Evolutionary conservation across 2,888 invertebrate species (phyloP).

Genomic region (Thyatira batis): DNA sequence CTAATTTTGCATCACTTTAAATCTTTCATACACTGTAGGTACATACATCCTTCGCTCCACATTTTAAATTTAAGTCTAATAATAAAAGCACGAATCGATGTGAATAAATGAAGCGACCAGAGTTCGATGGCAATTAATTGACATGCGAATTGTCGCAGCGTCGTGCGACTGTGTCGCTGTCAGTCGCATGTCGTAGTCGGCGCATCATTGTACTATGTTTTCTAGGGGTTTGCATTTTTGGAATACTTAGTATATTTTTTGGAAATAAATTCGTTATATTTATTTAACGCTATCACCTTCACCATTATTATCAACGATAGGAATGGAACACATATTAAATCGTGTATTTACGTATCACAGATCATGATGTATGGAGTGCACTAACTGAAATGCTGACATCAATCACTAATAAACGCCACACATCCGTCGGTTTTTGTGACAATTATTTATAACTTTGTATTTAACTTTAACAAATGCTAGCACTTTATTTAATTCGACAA

Average conservation of each 20-base stretch:
- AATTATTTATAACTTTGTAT: neutral
- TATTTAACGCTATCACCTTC: too few relatives aligned
- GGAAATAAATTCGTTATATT: too few relatives aligned
- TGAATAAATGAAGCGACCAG: constrained; percentile 21
- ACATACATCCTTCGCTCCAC: neutral
- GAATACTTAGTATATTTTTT: too few relatives aligned
- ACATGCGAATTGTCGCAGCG: constrained; percentile 10
- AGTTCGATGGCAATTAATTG: constrained; percentile 17
- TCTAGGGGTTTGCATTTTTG: too few relatives aligned
- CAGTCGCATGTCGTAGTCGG: neutral
- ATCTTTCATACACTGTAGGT: neutral
- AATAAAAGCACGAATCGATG: constrained; percentile 9
- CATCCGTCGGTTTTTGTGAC: neutral
- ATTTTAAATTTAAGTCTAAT: constrained; percentile 7
- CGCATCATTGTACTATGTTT: neutral
- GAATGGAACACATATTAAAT: too few relatives aligned
- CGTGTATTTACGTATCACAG: neutral
- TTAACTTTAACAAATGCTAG: neutral
- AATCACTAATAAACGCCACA: neutral
- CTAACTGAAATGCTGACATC: neutral
- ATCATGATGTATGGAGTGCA: neutral
- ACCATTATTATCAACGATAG: too few relatives aligned
- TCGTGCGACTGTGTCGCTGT: constrained; percentile 2
- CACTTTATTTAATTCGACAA: neutral
- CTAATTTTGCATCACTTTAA: neutral